Evolutionary conservation across 2,888 invertebrate species (phyloP).

Genomic region (Ornithoptera priamus): DNA sequence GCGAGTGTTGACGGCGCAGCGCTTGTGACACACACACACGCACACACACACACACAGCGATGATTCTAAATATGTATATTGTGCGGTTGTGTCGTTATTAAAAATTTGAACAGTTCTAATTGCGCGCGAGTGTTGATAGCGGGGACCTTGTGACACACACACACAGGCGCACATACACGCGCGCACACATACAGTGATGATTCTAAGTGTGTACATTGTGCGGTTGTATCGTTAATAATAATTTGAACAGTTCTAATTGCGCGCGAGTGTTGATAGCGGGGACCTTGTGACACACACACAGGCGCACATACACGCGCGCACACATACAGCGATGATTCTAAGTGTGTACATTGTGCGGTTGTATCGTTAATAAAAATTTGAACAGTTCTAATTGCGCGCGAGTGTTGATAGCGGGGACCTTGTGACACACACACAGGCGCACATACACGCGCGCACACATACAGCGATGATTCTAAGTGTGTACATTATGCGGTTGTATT

Average conservation of each 20-base stretch:
- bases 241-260: conserved; percentile 19
- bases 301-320: neutral
- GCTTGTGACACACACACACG: neutral
- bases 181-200: no score
- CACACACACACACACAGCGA: conserved; percentile 13
- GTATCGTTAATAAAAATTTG: conserved; percentile 19
- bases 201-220: neutral
- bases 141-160: conserved; percentile 1
- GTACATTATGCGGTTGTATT: neutral
- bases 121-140: conserved; percentile 11
- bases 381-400: conserved; percentile 21
- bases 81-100: conserved; percentile 18
- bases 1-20: conserved; percentile 12
- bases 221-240: conserved; percentile 19
- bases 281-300: conserved; percentile 12
- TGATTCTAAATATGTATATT: neutral
- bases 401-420: neutral
- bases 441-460: no score
- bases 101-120: conserved; percentile 20
- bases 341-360: conserved; percentile 8
- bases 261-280: conserved; percentile 5
- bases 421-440: no score
- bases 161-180: conserved; percentile 4
- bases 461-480: neutral
- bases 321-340: conserved; percentile 18